Conservation (phyloP, 2,888 invertebrate species). For the Silvanus unidentatus region DNA sequence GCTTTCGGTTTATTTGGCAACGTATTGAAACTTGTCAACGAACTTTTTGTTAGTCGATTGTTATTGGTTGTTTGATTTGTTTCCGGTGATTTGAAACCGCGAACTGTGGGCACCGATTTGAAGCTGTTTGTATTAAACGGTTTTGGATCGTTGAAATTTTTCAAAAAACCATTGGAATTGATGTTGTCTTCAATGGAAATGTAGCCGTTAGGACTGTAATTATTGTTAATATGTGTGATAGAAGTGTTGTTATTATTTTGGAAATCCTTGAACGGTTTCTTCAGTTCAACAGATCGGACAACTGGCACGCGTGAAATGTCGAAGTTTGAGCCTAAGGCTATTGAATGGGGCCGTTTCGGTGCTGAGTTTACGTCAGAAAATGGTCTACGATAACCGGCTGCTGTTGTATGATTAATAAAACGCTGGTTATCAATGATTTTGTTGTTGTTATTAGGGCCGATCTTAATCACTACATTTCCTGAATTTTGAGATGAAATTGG, state of each 20-base stretch:
- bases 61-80: constrained; percentile 19
- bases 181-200: too few species aligned
- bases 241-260: constrained; percentile 34
- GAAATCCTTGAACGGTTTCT: constrained; percentile 43
- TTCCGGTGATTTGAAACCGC: constrained; percentile 36
- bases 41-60: constrained; percentile 21
- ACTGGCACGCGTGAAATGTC: constrained; percentile 47
- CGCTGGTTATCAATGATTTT: constrained; percentile 21
- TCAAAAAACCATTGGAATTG: constrained; percentile 8
- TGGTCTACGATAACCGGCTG: constrained; percentile 38
- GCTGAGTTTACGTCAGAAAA: constrained; percentile 36
- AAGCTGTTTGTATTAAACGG: constrained; percentile 34
- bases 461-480: constrained; percentile 42
- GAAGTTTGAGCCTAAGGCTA: constrained; percentile 36
- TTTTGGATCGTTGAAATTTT: constrained; percentile 20
- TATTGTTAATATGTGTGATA: constrained; percentile 34
- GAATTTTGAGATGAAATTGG: constrained; percentile 30
- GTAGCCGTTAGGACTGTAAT: constrained; percentile 10
- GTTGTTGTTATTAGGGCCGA: constrained; percentile 23
- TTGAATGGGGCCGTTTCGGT: constrained; percentile 36
- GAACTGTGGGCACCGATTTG: constrained; percentile 36
- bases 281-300: constrained; percentile 49
- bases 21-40: constrained; percentile 27
- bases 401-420: constrained; percentile 28
- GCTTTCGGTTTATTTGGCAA: constrained; percentile 30